Evolutionary conservation across 2,113 vertebrate species (phyloP).

Genomic region (human (Homo sapiens)): GRCh38 chr9:121936501-121937000

Average conservation of each 20-base stretch:
- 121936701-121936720: background rate
- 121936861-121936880: background rate
- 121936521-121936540: background rate
- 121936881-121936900: background rate
- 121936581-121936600: background rate
- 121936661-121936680: background rate
- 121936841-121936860: background rate
- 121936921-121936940: background rate
- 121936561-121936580: background rate
- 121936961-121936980: background rate
- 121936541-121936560: background rate
- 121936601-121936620: background rate
- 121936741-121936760: background rate
- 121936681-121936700: background rate
- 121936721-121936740: background rate
- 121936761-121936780: background rate
- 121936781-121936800: background rate
- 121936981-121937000: slow-evolving; percentile 6
- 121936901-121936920: background rate
- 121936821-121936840: slow-evolving; percentile 11
- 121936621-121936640: background rate
- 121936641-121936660: background rate
- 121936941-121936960: background rate
- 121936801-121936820: background rate
- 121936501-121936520: background rate